Evolutionary conservation across 2,797 vertebrate species (phyloP).

Genomic region (Melanogrammus aeglefinus): DNA sequence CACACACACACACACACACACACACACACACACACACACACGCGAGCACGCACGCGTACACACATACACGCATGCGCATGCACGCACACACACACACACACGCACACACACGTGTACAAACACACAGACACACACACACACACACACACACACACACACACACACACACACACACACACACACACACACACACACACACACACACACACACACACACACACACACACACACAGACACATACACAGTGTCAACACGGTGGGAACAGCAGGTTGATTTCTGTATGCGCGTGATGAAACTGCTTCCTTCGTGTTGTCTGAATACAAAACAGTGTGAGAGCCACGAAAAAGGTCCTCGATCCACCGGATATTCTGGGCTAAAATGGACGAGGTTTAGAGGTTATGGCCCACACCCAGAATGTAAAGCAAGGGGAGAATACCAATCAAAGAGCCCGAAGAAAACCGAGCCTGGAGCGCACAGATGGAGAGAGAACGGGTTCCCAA

Average conservation of each 20-base stretch:
- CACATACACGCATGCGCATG: not conserved
- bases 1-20: too few species aligned
- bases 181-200: not conserved
- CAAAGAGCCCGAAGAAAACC: not conserved
- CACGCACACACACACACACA: not conserved
- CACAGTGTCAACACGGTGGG: not conserved
- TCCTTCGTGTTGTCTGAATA: not conserved
- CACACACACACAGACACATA: not conserved
- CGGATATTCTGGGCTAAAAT: constrained; percentile 19
- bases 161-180: not conserved
- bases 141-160: not conserved
- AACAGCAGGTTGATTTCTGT: constrained; percentile 12
- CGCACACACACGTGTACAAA: too few species aligned
- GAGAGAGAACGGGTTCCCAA: not conserved
- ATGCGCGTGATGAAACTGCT: not conserved
- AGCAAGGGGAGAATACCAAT: not conserved
- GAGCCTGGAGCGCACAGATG: not conserved
- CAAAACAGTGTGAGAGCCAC: not conserved
- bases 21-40: too few species aligned
- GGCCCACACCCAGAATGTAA: not conserved
- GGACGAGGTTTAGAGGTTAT: constrained; percentile 10
- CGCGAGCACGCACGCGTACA: too few species aligned
- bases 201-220: too few species aligned
- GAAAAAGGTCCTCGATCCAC: constrained; percentile 33
- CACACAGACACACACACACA: constrained; percentile 1